Evolutionary conservation across 2,888 invertebrate species (phyloP), one percentile per base, ranked within the genome.

Genomic region (Erebia aethiops): DNA sequence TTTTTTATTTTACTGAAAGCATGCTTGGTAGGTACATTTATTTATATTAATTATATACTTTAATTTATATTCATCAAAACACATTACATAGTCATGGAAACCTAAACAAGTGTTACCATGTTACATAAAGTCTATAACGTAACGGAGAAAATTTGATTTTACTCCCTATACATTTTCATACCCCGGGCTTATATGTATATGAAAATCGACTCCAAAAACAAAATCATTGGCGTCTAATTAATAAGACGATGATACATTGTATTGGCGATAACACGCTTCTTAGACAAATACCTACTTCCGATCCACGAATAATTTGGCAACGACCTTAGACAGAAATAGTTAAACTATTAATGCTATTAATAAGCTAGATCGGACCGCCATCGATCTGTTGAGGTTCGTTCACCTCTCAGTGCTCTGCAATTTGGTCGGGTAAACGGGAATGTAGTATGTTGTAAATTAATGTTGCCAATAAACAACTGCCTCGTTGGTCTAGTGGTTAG

Each of bases 291-390:
- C 65, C 65, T 78, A 86, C 87, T 90, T 90, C 90, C 90, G 88
- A 87, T 82, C 77, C 80, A 82, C 78, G 81, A 86, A 91, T 88
- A 87, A 82, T 88, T 90, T 91, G 90, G 91, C 91, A 87, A 80
- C 81, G 80, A 76, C 79, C 75, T 77, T 78, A 82, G 82, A 77
- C 80, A 73, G 79, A 82, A 87, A 89, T 87, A 86, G 72, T 82
- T 63, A 72, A 56, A 52, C 76, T 88, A 87, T 85, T 82, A 89
- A 82, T 88, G 51, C 76, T 88, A 87, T 85, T 82, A 89, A 82
- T 88, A 90, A 81, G 80, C 79, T 79, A 84, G 83, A 82, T 81
- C 78, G 79, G 77, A 83, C 82, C 71, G 69, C 69, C 82, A 87
- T 87, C 84, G 82, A 87, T 87, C 80, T 77, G 74, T 70, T 69